Evolutionary conservation across 2,113 vertebrate genomes (phyloP).

Genomic region (Eonycteris spelaea): DNA sequence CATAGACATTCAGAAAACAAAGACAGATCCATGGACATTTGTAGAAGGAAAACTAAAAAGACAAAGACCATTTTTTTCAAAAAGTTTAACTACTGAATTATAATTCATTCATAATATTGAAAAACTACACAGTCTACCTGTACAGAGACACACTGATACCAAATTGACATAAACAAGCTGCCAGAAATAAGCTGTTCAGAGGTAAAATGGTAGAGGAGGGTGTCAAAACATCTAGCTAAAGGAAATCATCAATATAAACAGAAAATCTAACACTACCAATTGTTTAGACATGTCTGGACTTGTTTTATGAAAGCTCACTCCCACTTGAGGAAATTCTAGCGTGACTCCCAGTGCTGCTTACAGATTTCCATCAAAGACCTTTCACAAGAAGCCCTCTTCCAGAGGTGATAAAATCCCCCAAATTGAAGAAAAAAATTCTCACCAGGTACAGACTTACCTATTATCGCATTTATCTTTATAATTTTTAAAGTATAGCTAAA

Average conservation of each 20-base stretch:
- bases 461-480: background rate
- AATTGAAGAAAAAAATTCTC: slow-evolving; percentile 6
- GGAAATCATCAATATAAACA: slow-evolving; percentile 37
- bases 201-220: background rate
- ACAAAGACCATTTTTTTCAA: background rate
- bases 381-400: background rate
- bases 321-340: slow-evolving; percentile 49
- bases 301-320: slow-evolving; percentile 41
- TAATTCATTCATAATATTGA: background rate
- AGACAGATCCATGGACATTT: background rate
- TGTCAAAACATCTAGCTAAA: slow-evolving; percentile 17
- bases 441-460: background rate
- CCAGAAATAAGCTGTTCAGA: background rate
- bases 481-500: slow-evolving; percentile 5
- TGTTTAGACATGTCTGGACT: slow-evolving; percentile 57
- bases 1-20: slow-evolving; percentile 33
- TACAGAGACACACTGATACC: background rate
- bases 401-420: background rate
- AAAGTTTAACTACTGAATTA: slow-evolving; percentile 29
- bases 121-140: background rate
- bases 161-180: background rate
- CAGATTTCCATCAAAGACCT: slow-evolving; percentile 1
- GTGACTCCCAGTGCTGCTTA: background rate
- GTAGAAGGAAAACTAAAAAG: background rate
- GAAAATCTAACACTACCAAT: slow-evolving; percentile 38